Percentiles rank a stretch among this genome's conserved stretches.
phyloP scores from a whole-genome alignment of 92 coral and sea anemone species.

The Porites divaricata region DNA sequence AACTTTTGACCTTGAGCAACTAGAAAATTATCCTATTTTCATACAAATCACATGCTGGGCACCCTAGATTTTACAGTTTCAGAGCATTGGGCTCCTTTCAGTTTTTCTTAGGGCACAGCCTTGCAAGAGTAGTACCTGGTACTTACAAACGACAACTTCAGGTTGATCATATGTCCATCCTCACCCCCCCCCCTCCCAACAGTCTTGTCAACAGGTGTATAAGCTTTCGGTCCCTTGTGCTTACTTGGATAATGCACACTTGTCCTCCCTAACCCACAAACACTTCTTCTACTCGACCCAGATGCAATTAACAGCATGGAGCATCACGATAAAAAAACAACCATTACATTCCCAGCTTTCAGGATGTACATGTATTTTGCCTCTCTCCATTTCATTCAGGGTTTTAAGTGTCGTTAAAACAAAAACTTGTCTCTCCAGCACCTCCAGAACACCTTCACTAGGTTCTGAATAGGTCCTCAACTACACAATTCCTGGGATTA shows the following conservation, averaged over 20 bases:
- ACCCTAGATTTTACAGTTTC: too few species aligned
- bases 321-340: slow-evolving; percentile 26
- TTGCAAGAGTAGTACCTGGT: too few species aligned
- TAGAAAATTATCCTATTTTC: too few species aligned
- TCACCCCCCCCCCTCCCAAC: too few species aligned
- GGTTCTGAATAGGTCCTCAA: slow-evolving; percentile 30
- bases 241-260: slow-evolving; percentile 31
- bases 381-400: slow-evolving; percentile 29
- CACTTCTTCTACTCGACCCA: slow-evolving; percentile 32
- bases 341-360: slow-evolving; percentile 18
- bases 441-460: slow-evolving; percentile 42
- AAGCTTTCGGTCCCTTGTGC: slow-evolving; percentile 6
- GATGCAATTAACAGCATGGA: slow-evolving; percentile 32
- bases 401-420: slow-evolving; percentile 5
- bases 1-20: too few species aligned
- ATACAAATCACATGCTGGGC: too few species aligned
- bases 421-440: slow-evolving; percentile 36
- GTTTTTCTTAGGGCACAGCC: too few species aligned
- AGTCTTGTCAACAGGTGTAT: slow-evolving; percentile 17
- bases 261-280: slow-evolving; percentile 37
- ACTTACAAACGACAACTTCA: too few species aligned
- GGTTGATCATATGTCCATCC: too few species aligned
- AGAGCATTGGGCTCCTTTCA: too few species aligned
- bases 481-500: slow-evolving; percentile 14
- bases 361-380: slow-evolving; percentile 8